Percentiles rank a stretch among this genome's conserved stretches.
These are phyloP conservation scores for Psittacula derbiana DNA, from an alignment of 2,797 vertebrate species.

Conservation along the genomic window DNA sequence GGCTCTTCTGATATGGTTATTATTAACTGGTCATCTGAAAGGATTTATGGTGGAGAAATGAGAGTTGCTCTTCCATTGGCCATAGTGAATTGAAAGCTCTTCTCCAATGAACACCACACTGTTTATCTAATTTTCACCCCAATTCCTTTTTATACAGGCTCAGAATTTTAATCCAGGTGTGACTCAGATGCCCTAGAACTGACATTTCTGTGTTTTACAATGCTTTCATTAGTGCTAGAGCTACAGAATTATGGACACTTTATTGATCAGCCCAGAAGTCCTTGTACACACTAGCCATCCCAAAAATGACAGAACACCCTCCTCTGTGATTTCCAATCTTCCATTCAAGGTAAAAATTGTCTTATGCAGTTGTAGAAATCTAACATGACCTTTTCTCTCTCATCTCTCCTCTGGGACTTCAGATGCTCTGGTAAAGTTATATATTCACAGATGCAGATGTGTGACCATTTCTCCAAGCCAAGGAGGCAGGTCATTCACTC, in stretches of 20 bases:
- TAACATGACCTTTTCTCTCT: not conserved
- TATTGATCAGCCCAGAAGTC: not conserved
- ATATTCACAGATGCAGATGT: not conserved
- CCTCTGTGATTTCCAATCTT: not conserved
- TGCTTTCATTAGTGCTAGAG: not conserved
- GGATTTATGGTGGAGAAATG: not conserved
- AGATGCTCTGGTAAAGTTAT: not conserved
- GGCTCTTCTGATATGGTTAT: not conserved
- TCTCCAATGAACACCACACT: not conserved
- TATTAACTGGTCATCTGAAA: not conserved
- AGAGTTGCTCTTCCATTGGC: not conserved
- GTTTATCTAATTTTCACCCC: not conserved
- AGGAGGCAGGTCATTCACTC: not conserved
- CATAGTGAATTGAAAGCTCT: not conserved
- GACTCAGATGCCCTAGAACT: not conserved
- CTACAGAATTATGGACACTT: not conserved
- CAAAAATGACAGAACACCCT: not conserved
- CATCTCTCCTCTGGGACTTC: not conserved
- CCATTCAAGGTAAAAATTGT: not conserved
- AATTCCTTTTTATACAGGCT: not conserved
- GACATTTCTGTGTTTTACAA: not conserved
- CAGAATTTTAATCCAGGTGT: not conserved
- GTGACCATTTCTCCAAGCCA: not conserved
- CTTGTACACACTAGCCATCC: not conserved
- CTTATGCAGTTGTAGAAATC: not conserved